Base-by-base conservation (phyloP, 2,888 invertebrate species). In the Dimorphilus gyrociliatus region DNA sequence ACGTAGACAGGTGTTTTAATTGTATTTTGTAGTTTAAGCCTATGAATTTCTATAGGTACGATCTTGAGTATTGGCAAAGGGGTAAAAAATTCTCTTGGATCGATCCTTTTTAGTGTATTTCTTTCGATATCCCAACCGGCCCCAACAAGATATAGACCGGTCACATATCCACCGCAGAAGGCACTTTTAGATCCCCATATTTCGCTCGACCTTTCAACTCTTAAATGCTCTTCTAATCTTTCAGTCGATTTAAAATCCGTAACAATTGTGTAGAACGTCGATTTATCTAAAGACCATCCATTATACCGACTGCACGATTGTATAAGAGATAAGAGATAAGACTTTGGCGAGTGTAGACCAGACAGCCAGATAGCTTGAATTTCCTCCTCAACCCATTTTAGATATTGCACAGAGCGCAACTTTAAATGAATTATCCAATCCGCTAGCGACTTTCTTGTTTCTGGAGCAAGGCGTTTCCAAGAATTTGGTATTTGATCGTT, bases 381-480 rank as follows among this genome's bases (percentile, higher is more conserved):
- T n/a, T 19, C 7, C 21, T 30, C 10, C 19, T 32, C 30, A 10
- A 30, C 30, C 30, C 25, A 15, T 8, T 17, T 6, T 10, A 17
- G 10, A 16, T 36, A 36, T 23, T 36, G 36, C 16, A 24, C 18
- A 16, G 29, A 32, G 18, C 36, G 5, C 7, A 15, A 23, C 5
- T 16, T 12, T 12, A 36, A 36, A 15, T 37, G 35, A 7, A 24
- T 15, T n/a, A 36, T 30, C 36, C 36, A 36, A 16, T 36, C 30
- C 3, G 34, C 36, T 6, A 36, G 23, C 15, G 35, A 12, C 25
- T 36, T 36, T 8, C 23, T 17, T 3, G 36, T 36, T 13, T 38
- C 35, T 3, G 36, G 36, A 5, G 36, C 30, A 3, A 36, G 19
- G 6, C 13, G 10, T 10, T 23, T 16, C 36, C 36, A 36, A 14